phyloP scores from a whole-genome alignment of 2,797 vertebrate species.

The Sebastolobus alascanus region DNA sequence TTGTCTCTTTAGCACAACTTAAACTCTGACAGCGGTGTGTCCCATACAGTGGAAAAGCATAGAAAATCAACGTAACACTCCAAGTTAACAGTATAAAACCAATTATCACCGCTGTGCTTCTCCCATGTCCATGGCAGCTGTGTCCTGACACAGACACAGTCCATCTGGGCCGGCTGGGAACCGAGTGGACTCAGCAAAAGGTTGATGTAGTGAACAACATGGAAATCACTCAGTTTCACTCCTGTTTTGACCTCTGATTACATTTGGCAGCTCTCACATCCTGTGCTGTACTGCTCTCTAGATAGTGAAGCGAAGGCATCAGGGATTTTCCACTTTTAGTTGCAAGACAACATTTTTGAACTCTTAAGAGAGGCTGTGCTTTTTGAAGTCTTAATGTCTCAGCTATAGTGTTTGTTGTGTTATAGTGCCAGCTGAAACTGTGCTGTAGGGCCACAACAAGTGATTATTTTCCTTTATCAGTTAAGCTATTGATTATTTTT shows the following conservation, averaged over 20 bases:
- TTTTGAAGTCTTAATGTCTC: background rate
- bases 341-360: constrained; percentile 40
- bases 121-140: constrained; percentile 67
- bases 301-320: constrained; percentile 17
- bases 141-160: constrained; percentile 48
- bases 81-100: constrained; percentile 51
- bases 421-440: background rate
- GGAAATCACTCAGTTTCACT: constrained; percentile 49
- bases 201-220: constrained; percentile 36
- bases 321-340: constrained; percentile 52
- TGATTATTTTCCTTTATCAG: background rate
- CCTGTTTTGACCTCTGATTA: constrained; percentile 57
- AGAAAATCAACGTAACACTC: constrained; percentile 40
- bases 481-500: background rate
- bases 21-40: background rate
- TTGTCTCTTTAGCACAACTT: constrained; percentile 1
- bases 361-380: background rate
- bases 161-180: constrained; percentile 55
- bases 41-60: constrained; percentile 13
- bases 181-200: constrained; percentile 46
- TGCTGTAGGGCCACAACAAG: background rate
- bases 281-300: constrained; percentile 36
- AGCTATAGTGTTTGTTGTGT: background rate
- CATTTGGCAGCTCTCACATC: constrained; percentile 61
- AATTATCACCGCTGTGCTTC: constrained; percentile 50